Evolutionary conservation across 2,888 invertebrate genomes (phyloP).

Genomic region (Eurois occulta): DNA sequence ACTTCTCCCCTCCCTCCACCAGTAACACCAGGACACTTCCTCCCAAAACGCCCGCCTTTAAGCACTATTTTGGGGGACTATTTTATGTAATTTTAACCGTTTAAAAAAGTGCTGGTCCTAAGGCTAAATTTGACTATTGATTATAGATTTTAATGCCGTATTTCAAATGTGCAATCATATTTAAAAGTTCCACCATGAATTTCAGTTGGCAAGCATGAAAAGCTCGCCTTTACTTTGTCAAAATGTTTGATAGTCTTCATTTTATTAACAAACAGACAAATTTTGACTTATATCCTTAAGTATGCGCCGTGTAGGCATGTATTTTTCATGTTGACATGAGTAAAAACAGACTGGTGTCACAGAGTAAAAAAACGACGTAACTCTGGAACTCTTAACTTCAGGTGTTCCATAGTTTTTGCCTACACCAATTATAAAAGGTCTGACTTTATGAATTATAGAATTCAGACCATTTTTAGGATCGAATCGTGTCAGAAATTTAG

Average conservation of each 20-base stretch:
- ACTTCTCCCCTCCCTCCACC: neutral
- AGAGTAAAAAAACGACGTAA: constrained; percentile 41
- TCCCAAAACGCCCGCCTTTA: neutral
- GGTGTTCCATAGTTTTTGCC: no score
- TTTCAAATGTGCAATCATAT: neutral
- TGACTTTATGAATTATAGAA: no score
- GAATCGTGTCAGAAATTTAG: no score
- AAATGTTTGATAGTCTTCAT: neutral
- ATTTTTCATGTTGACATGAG: constrained; percentile 76
- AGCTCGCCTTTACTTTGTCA: neutral
- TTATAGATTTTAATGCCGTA: neutral
- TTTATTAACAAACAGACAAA: constrained; percentile 51
- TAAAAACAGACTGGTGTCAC: constrained; percentile 60
- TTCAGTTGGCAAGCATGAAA: neutral
- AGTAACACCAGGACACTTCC: neutral
- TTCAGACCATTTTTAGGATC: no score
- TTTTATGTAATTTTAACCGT: neutral
- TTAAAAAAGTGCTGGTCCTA: neutral
- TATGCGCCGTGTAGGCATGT: constrained; percentile 53
- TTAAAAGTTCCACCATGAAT: neutral
- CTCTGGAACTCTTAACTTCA: no score
- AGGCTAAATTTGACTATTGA: neutral
- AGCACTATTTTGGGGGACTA: neutral
- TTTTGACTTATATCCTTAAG: constrained; percentile 8
- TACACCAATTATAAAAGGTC: no score